Conservation (phyloP, 1,140 invertebrate species). For the Paraescarpia echinospica region DNA sequence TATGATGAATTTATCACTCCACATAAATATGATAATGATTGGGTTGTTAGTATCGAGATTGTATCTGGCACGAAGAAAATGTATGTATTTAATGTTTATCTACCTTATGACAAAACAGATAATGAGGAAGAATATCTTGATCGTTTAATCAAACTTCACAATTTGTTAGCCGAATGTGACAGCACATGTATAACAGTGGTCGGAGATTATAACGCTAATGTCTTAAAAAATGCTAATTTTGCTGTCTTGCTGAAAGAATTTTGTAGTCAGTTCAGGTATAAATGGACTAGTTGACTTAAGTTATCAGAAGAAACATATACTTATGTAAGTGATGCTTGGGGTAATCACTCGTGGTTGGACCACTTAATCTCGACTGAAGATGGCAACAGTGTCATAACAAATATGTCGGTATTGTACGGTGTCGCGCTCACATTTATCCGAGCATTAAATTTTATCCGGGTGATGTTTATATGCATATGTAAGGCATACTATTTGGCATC, state of each 20-base stretch:
- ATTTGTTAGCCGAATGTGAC: conserved; percentile 2
- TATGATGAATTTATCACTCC: conserved; percentile 19
- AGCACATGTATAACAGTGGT: neutral
- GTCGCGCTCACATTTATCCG: too few relatives aligned
- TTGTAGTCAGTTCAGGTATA: conserved; percentile 9
- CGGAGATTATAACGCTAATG: conserved; percentile 20
- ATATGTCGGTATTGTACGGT: neutral
- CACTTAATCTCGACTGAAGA: conserved; percentile 15
- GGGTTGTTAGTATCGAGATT: neutral
- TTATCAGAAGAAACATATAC: conserved; percentile 18
- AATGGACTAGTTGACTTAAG: conserved; percentile 12
- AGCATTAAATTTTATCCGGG: too few relatives aligned
- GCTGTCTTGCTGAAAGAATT: conserved; percentile 16
- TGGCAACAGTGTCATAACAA: conserved; percentile 9
- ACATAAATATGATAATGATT: conserved; percentile 17
- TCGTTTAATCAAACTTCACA: conserved; percentile 6
- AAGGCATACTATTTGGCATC: too few relatives aligned
- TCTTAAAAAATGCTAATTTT: conserved; percentile 12
- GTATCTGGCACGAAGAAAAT: conserved; percentile 11
- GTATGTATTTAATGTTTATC: conserved; percentile 18
- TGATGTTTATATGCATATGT: too few relatives aligned
- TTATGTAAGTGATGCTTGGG: conserved; percentile 11
- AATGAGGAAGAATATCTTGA: conserved; percentile 12
- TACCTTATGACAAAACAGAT: conserved; percentile 13
- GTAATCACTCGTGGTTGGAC: conserved; percentile 11